These are phyloP conservation scores for Xenentodon cancila DNA, from an alignment of 2,797 vertebrate species.

Conservation along the genomic window DNA sequence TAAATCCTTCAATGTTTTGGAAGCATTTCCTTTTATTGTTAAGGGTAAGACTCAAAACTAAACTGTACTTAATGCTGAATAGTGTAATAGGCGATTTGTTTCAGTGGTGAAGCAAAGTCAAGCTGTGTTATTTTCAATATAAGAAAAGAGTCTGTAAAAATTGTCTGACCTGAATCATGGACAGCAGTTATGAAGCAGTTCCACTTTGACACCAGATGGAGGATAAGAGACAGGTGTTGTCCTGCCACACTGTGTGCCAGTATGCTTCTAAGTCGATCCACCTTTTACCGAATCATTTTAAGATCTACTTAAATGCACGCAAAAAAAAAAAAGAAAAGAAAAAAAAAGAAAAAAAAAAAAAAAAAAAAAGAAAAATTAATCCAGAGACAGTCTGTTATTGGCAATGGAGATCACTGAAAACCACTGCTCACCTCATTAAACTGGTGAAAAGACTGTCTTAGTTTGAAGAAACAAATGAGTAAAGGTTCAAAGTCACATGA, in stretches of 20 bases:
- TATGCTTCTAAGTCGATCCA: constrained; percentile 71
- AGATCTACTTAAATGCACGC: constrained; percentile 77
- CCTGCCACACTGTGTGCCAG: constrained; percentile 90
- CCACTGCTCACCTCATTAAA: constrained; percentile 97
- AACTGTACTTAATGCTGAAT: constrained; percentile 47
- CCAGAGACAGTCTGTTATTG: constrained; percentile 82
- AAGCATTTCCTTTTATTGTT: constrained; percentile 37
- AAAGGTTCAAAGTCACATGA: constrained; percentile 80
- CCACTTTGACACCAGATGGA: constrained; percentile 61
- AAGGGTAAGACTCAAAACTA: constrained; percentile 28
- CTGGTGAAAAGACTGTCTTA: constrained; percentile 72
- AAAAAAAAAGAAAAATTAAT: constrained; percentile 76
- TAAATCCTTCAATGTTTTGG: constrained; percentile 38
- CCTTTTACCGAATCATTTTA: constrained; percentile 93
- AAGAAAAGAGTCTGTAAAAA: constrained; percentile 45
- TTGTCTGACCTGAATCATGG: constrained; percentile 37
- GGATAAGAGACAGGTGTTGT: constrained; percentile 61
- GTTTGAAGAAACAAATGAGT: constrained; percentile 65
- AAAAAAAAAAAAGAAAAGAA: constrained; percentile 81
- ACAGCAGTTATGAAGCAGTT: constrained; percentile 54
- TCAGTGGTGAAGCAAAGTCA: constrained; percentile 38
- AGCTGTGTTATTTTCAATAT: constrained; percentile 26
- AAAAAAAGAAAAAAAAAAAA: constrained; percentile 78
- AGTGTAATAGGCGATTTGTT: constrained; percentile 51
- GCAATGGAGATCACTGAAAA: constrained; percentile 76